Evolutionary conservation across 2,888 invertebrate species (phyloP).

Genomic region (Girardia tigrina): DNA sequence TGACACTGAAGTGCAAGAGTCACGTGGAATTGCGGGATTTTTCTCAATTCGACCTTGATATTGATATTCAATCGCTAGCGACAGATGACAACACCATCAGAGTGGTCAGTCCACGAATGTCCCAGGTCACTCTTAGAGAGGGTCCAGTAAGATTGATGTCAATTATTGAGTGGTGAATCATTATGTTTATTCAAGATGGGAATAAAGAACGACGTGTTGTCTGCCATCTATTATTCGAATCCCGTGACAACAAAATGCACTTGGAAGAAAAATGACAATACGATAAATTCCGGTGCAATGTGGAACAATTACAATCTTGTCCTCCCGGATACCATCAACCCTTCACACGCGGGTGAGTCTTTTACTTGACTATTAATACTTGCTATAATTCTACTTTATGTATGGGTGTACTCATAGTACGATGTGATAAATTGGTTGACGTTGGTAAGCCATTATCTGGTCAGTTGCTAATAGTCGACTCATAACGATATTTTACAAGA

Average conservation of each 20-base stretch:
- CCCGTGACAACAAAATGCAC: not conserved
- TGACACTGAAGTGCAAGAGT: not conserved
- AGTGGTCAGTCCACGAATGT: not conserved
- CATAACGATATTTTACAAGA: too few species aligned
- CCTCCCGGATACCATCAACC: not conserved
- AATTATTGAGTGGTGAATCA: too few species aligned
- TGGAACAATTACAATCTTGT: not conserved
- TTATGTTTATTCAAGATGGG: too few species aligned
- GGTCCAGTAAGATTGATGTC: not conserved
- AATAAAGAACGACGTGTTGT: not conserved
- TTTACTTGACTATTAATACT: too few species aligned
- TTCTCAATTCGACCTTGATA: not conserved
- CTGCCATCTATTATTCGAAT: not conserved
- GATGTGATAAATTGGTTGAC: too few species aligned
- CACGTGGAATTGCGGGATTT: too few species aligned
- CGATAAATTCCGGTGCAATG: not conserved
- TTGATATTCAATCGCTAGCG: not conserved
- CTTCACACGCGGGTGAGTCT: too few species aligned
- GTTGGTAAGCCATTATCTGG: too few species aligned
- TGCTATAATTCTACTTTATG: too few species aligned
- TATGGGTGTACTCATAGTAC: too few species aligned
- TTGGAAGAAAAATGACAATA: not conserved
- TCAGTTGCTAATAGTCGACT: too few species aligned
- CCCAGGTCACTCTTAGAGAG: not conserved
- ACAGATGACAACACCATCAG: not conserved